Conservation (phyloP, 2,797 vertebrate genomes). For the Pteropus rufus region DNA sequence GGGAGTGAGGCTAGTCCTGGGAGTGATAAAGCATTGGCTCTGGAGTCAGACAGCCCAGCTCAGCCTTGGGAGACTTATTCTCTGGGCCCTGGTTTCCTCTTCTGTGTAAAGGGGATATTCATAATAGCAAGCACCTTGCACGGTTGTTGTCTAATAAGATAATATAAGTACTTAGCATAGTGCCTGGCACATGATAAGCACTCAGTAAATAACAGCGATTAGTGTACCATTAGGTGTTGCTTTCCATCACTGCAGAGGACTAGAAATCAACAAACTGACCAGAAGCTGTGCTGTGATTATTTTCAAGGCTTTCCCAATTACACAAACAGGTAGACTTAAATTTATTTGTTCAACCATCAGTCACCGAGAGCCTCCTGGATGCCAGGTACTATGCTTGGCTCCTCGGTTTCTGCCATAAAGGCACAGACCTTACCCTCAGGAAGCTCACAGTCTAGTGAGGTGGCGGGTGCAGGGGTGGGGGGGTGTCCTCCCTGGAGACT, state of each 20-base stretch:
- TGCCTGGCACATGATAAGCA: background rate
- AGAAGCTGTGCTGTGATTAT: background rate
- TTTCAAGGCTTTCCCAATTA: background rate
- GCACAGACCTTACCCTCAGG: background rate
- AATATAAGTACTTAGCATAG: background rate
- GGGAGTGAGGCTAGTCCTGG: background rate
- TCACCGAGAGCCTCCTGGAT: background rate
- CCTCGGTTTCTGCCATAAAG: background rate
- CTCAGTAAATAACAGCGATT: background rate
- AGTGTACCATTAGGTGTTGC: background rate
- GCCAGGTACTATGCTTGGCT: background rate
- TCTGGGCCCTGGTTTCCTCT: background rate
- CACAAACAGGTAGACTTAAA: background rate
- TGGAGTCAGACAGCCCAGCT: background rate
- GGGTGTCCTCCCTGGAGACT: background rate
- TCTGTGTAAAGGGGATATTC: background rate
- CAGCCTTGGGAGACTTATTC: background rate
- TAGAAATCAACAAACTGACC: background rate
- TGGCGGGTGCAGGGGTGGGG: too few species aligned
- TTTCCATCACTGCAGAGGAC: background rate
- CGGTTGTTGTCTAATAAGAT: background rate
- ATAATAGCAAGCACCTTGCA: background rate
- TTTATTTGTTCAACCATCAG: background rate
- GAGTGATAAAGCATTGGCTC: background rate
- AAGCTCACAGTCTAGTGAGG: background rate